Conservation (phyloP, 2,888 invertebrate species). For the Abrostola triplasia region DNA sequence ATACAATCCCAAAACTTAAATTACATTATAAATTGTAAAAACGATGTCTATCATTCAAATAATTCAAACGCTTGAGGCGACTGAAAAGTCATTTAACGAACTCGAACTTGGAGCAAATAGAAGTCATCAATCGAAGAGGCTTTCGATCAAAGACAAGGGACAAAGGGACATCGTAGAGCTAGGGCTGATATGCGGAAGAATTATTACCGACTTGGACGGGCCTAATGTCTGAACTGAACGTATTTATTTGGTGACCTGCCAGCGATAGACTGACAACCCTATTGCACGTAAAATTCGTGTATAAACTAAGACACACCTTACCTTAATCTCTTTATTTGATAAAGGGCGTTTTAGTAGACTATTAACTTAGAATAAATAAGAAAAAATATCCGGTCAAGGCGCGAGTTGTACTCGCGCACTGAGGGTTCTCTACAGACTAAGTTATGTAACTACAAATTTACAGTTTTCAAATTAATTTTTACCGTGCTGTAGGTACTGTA, state of each 20-base stretch:
- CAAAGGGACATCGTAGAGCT: slow-evolving; percentile 73
- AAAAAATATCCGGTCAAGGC: too few relatives aligned
- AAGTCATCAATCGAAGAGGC: slow-evolving; percentile 82
- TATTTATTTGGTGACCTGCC: slow-evolving; percentile 60
- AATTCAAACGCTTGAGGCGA: slow-evolving; percentile 61
- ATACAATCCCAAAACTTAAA: too few relatives aligned
- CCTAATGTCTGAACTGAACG: slow-evolving; percentile 61
- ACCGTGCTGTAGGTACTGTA: too few relatives aligned
- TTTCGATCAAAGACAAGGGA: slow-evolving; percentile 84
- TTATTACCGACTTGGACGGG: slow-evolving; percentile 74
- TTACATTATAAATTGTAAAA: too few relatives aligned
- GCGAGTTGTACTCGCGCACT: too few relatives aligned
- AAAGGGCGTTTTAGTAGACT: slow-evolving; percentile 9
- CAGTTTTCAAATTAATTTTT: too few relatives aligned
- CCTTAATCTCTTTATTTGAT: slow-evolving; percentile 13
- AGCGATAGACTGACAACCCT: slow-evolving; percentile 21
- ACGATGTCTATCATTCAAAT: slow-evolving; percentile 60
- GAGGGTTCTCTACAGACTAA: too few relatives aligned
- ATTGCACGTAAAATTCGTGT: slow-evolving; percentile 27
- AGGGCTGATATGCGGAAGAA: slow-evolving; percentile 78
- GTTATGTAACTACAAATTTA: too few relatives aligned
- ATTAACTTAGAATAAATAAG: background rate
- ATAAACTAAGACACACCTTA: slow-evolving; percentile 12
- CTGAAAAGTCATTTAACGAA: slow-evolving; percentile 74
- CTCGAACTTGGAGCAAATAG: slow-evolving; percentile 77